A percentile compares a stretch with the other conserved stretches of the same genome.
These are phyloP conservation scores for Apis laboriosa DNA, from an alignment of 1,140 invertebrate genomes.

Conservation along the genomic window DNA sequence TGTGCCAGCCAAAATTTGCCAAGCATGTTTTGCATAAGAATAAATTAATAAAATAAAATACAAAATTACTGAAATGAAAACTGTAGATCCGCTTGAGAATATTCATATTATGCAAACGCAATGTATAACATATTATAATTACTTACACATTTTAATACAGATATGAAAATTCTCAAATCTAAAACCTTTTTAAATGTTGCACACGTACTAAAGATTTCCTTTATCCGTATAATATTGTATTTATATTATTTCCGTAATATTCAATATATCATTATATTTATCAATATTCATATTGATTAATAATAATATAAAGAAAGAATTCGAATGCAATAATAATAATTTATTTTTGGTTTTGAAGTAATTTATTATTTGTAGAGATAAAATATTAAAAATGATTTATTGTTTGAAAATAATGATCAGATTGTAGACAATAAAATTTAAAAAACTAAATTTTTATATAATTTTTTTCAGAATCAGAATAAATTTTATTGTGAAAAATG, in stretches of 20 bases:
- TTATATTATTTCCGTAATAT: too few relatives aligned
- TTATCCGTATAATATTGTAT: too few relatives aligned
- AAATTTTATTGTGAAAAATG: too few relatives aligned
- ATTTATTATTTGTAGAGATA: not conserved
- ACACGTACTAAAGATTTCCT: not conserved
- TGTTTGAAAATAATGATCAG: not conserved
- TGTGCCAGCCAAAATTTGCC: not conserved
- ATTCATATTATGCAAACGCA: not conserved
- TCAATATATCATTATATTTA: too few relatives aligned
- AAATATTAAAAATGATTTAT: not conserved
- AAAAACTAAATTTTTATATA: not conserved
- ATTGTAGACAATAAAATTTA: not conserved
- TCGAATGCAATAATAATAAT: not conserved
- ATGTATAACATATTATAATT: not conserved
- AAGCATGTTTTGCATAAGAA: not conserved
- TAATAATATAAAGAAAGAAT: not conserved
- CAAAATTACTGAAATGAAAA: not conserved
- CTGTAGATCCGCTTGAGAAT: not conserved
- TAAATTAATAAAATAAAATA: not conserved
- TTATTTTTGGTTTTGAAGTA: not conserved
- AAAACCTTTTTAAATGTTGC: not conserved
- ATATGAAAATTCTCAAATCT: not conserved
- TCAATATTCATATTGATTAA: not conserved
- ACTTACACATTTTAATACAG: not conserved
- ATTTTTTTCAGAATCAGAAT: too few relatives aligned